Conservation (phyloP, 2,888 invertebrate species). For the Thereva nobilitata region DNA sequence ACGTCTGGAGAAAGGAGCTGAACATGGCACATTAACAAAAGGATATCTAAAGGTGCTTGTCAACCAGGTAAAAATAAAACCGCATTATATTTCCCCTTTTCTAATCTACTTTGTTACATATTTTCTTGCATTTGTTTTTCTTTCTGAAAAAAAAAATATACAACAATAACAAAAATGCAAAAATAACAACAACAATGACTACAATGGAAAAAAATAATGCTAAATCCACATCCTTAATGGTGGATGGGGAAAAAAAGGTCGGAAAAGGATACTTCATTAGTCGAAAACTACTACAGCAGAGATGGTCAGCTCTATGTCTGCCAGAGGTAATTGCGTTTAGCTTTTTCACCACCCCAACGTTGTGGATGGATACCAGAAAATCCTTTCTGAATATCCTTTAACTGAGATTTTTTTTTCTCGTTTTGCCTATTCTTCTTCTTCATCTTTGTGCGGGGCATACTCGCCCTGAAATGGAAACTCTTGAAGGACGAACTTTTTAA, state of each 20-base stretch:
- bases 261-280: conserved; percentile 49
- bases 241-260: conserved; percentile 42
- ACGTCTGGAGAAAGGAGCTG: conserved; percentile 73
- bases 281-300: conserved; percentile 54
- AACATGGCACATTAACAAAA: conserved; percentile 76
- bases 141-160: neutral
- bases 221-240: too few relatives aligned
- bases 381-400: neutral
- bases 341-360: too few relatives aligned
- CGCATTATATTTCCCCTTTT: neutral
- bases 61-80: conserved; percentile 65
- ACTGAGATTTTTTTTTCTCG: neutral
- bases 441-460: neutral
- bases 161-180: neutral
- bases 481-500: conserved; percentile 58
- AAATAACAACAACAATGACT: neutral
- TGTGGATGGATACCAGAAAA: neutral
- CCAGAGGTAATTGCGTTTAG: conserved; percentile 46
- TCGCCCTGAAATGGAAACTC: conserved; percentile 5
- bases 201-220: too few relatives aligned
- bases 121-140: too few relatives aligned
- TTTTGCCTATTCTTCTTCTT: conserved; percentile 7
- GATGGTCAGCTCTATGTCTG: conserved; percentile 51
- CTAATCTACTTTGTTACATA: too few relatives aligned
- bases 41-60: conserved; percentile 79